A percentile compares a stretch with the other conserved stretches of the same genome.
Evolutionary conservation across 2,888 invertebrate genomes (phyloP).

Genomic region (Ditula angustiorana): DNA sequence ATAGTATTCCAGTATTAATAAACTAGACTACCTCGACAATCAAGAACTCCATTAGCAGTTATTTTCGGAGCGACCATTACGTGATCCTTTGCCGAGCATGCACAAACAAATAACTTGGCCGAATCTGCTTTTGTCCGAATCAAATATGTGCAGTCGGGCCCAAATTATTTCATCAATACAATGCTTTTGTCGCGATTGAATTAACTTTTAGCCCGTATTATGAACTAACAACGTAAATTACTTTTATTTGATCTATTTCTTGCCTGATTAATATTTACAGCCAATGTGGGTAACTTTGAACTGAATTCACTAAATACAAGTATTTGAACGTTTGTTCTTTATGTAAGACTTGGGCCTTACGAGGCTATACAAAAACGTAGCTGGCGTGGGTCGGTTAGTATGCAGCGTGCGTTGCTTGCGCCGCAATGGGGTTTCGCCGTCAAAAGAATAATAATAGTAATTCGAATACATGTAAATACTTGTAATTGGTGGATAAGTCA

Average conservation of each 20-base stretch:
- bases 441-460: too few relatives aligned
- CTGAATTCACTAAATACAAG: too few relatives aligned
- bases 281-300: too few relatives aligned
- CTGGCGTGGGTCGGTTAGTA: too few relatives aligned
- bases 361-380: too few relatives aligned
- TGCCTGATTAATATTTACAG: slow-evolving; percentile 1
- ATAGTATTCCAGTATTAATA: slow-evolving; percentile 7
- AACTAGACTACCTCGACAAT: not conserved
- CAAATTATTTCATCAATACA: slow-evolving; percentile 27
- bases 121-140: slow-evolving; percentile 13
- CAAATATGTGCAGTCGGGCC: slow-evolving; percentile 29
- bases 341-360: too few relatives aligned
- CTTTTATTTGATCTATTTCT: slow-evolving; percentile 19
- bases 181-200: slow-evolving; percentile 16
- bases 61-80: slow-evolving; percentile 6
- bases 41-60: slow-evolving; percentile 16
- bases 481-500: too few relatives aligned
- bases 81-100: not conserved
- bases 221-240: slow-evolving; percentile 22
- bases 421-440: too few relatives aligned
- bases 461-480: too few relatives aligned
- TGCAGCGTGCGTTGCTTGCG: too few relatives aligned
- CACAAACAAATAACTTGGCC: slow-evolving; percentile 9
- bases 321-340: too few relatives aligned
- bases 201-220: slow-evolving; percentile 20